Percentiles rank a stretch among this genome's conserved stretches.
Evolutionary conservation across 2,888 invertebrate genomes (phyloP).

Genomic region (Hydrotaea diabolus): DNA sequence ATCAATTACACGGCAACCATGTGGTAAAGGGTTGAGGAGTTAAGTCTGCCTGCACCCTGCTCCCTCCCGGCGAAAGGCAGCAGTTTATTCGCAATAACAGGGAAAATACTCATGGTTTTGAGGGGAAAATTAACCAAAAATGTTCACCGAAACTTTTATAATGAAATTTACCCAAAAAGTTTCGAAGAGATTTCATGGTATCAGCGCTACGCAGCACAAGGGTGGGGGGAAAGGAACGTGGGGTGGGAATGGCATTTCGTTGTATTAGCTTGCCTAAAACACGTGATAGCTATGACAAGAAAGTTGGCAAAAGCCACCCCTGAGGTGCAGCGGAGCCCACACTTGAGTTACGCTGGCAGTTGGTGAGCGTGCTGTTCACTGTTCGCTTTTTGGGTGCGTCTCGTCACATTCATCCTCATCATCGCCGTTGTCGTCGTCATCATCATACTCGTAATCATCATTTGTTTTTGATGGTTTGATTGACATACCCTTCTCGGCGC

Average conservation of each 20-base stretch:
- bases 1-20: constrained; percentile 32
- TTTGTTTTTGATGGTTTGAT: constrained; percentile 69
- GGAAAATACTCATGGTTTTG: background rate
- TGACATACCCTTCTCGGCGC: constrained; percentile 64
- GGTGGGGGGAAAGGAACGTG: background rate
- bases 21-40: constrained; percentile 35
- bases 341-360: constrained; percentile 17
- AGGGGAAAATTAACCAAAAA: constrained; percentile 13
- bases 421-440: background rate
- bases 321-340: constrained; percentile 45
- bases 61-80: background rate
- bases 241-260: background rate
- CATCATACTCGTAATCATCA: constrained; percentile 58
- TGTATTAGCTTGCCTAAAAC: constrained; percentile 29
- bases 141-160: constrained; percentile 52
- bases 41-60: background rate
- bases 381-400: constrained; percentile 32
- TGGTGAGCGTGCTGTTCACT: background rate
- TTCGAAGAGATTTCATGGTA: constrained; percentile 39
- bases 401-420: constrained; percentile 44
- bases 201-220: background rate
- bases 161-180: constrained; percentile 49
- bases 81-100: background rate
- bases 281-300: constrained; percentile 54
- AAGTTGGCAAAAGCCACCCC: background rate